These are phyloP conservation scores for Oxyura jamaicensis DNA, from an alignment of 2,113 vertebrate species.

Conservation along the genomic window DNA sequence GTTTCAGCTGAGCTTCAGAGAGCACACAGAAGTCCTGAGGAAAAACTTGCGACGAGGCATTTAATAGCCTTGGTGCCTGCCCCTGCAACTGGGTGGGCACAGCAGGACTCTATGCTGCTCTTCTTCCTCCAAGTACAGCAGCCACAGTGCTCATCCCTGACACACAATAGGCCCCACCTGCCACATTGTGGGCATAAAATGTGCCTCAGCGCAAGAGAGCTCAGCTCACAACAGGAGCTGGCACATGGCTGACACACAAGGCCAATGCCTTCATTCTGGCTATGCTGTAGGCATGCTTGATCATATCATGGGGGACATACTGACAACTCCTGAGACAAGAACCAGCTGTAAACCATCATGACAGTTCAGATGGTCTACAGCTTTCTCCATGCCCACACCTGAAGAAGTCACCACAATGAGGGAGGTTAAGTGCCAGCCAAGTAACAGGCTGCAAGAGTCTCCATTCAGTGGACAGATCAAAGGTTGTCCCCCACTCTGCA, in stretches of 20 bases:
- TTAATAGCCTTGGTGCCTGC: neutral
- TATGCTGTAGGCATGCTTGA: neutral
- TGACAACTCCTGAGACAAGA: neutral
- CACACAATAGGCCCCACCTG: accelerated
- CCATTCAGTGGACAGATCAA: neutral
- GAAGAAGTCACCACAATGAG: neutral
- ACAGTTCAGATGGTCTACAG: neutral
- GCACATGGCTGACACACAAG: neutral
- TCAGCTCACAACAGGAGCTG: neutral
- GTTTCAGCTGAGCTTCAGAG: neutral
- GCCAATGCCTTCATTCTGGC: neutral
- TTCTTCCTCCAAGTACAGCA: neutral
- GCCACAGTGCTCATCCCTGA: neutral
- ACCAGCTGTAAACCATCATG: neutral
- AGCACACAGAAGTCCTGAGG: neutral
- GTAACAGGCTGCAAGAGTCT: neutral
- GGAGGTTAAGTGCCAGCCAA: neutral
- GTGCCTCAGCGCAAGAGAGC: neutral
- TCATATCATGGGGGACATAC: neutral
- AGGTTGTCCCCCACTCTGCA: neutral
- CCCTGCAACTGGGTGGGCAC: neutral
- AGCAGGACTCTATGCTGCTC: neutral
- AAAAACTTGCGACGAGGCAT: neutral
- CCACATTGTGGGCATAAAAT: accelerated
- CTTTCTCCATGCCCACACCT: neutral